Evolutionary conservation across 2,888 invertebrate genomes (phyloP), one percentile per base, ranked within the genome.

Genomic region (Allacma fusca): DNA sequence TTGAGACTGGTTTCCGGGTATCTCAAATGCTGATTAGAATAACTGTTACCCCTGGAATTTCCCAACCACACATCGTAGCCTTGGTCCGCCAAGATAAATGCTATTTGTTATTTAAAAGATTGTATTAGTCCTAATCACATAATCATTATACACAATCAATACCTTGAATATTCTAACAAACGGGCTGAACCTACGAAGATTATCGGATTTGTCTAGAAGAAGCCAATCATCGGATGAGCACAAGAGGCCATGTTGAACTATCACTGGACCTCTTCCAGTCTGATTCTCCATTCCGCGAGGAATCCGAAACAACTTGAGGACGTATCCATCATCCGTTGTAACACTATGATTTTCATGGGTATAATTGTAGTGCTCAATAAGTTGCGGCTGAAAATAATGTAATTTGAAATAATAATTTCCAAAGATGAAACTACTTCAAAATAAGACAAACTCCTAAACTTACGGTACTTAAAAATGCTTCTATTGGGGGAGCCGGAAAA

Each of bases 21-120:
- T 21, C 19, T 72, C 23, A 19, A 43, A 40, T 72, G 72, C 26
- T 24, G 13, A 19, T 19, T 44, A 12, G 72, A 72, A 50, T 72
- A 72, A n/a, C 19, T 23, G 44, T 43, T 72, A 23, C 72, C 72
- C 23, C 72, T 43, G 28, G 72, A 44, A 72, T 72, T 72, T 72
- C 72, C 72, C n/a, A 72, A 50, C 72, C 72, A 72, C n/a, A 72
- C 72, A 43, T 72, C 72, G 28, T 72, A 72, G n/a, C 72, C 72
- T 2, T 1, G 9, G 19, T 57, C 59, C 24, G 57, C 72, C 9
- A 72, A 57, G 5, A 44, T 23, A 16, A 57, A 44, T n/a, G 72
- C 72, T 72, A 26, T 12, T 21, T 12, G 24, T 29, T 29, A 40
- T n/a, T n/a, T n/a, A n/a, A n/a, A n/a, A n/a, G n/a, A n/a, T n/a